Evolutionary conservation across 2,888 invertebrate genomes (phyloP), one percentile per base, ranked within the genome.

Genomic region (Platycheirus albimanus): DNA sequence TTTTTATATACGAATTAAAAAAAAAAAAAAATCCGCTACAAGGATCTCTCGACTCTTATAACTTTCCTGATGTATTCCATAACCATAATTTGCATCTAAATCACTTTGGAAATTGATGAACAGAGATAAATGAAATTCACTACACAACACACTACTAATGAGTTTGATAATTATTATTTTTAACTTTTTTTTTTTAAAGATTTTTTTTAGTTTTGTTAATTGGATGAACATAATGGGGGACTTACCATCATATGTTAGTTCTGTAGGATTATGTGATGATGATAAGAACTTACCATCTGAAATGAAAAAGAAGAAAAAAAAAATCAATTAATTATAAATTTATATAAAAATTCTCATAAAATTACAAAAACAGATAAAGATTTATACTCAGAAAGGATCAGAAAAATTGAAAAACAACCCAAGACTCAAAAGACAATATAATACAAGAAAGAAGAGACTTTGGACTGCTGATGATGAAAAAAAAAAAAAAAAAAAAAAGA

Each of bases 281-380:
- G 90, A 90, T 89, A 90, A 90, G 90, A 89, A 90, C 90, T 90
- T 90, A 90, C 90, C 90, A 90, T 90, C 90, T 90, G 90, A 77
- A 90, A 90, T 70, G 84, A 89, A 33, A 88, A 86, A 36, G 86
- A 66, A 84, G 5, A 81, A 43, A 76, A 71, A 74, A 54, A 49
- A 61, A 51, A 58, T 85, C 84, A 86, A 87, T 86, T 87, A 87
- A 87, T 88, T 88, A 87, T 86, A 86, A 88, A 88, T 87, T 49
- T 63, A 41, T 67, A 69, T 43, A 58, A 51, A 69, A 67, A 69
- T 51, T 41, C 52, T 30, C 11, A 45, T 33, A 36, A 36, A 45
- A 17, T 11, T 13, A 19, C 13, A 66, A 19, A 67, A n/a, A 63
- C 28, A 69, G 30, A 69, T 28, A 19, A 36, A 64, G 47, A 58